phyloP scores from a whole-genome alignment of 2,888 invertebrate species.

The Limenitis camilla region DNA sequence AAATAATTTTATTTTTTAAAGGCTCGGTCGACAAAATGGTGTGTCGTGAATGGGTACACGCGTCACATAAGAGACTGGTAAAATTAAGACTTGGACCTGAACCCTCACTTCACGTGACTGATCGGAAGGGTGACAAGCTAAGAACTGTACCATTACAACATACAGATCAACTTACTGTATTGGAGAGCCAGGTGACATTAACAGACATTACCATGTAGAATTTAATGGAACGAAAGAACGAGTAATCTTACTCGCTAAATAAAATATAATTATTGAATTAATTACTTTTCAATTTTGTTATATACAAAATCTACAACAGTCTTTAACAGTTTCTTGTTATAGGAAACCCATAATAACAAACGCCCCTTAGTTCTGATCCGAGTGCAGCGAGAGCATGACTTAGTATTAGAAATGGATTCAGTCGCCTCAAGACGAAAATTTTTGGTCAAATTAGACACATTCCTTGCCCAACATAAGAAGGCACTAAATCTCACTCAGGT shows the following conservation, averaged over 20 bases:
- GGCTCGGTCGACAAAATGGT: conserved; percentile 92
- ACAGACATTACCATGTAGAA: too few species aligned
- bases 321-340: conserved; percentile 13
- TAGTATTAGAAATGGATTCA: conserved; percentile 93
- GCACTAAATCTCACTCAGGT: conserved; percentile 83
- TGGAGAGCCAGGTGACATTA: conserved; percentile 85
- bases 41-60: conserved; percentile 95
- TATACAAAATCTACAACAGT: not conserved
- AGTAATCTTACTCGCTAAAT: not conserved
- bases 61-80: conserved; percentile 90
- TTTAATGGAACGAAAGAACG: too few species aligned
- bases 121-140: conserved; percentile 92
- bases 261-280: too few species aligned
- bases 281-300: too few species aligned
- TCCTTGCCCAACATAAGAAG: conserved; percentile 88
- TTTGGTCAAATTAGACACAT: conserved; percentile 88
- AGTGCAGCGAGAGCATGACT: conserved; percentile 91
- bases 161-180: conserved; percentile 86
- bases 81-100: conserved; percentile 94
- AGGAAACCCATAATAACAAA: conserved; percentile 80
- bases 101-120: conserved; percentile 87
- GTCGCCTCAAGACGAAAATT: conserved; percentile 87
- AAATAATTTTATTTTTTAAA: conserved; percentile 21
- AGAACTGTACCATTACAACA: conserved; percentile 86
- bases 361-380: conserved; percentile 87